Conservation (phyloP, 2,888 invertebrate genomes). For the Phoronis australis region DNA sequence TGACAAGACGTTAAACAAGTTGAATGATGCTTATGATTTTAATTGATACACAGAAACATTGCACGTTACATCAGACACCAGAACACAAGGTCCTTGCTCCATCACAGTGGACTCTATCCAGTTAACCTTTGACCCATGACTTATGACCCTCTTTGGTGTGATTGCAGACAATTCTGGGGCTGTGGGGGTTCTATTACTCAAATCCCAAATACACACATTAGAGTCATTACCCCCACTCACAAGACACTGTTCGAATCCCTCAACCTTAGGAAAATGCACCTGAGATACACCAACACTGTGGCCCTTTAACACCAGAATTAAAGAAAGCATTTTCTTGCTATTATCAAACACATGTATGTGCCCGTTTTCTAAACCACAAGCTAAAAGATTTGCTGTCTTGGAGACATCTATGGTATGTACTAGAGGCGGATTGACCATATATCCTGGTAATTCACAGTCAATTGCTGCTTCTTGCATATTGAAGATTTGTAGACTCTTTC, state of each 20-base stretch:
- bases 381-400: slow-evolving; percentile 25
- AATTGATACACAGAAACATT: no score
- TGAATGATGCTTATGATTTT: no score
- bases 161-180: no score
- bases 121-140: no score
- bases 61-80: no score
- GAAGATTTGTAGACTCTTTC: slow-evolving; percentile 35
- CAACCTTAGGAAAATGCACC: slow-evolving; percentile 40
- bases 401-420: slow-evolving; percentile 36
- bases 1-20: no score
- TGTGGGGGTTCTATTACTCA: no score
- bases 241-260: slow-evolving; percentile 25
- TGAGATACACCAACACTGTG: slow-evolving; percentile 47
- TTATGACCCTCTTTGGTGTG: no score
- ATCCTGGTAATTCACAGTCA: slow-evolving; percentile 25
- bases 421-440: slow-evolving; percentile 47
- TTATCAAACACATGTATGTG: slow-evolving; percentile 38
- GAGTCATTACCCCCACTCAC: slow-evolving; percentile 45
- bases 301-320: slow-evolving; percentile 31
- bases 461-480: slow-evolving; percentile 40
- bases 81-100: no score
- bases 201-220: slow-evolving; percentile 34
- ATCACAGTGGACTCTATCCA: no score
- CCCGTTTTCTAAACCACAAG: slow-evolving; percentile 46
- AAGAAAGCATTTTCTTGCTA: slow-evolving; percentile 28